These are phyloP conservation scores for Siphamia tubifer DNA, from an alignment of 2,113 vertebrate genomes.

Conservation along the genomic window DNA sequence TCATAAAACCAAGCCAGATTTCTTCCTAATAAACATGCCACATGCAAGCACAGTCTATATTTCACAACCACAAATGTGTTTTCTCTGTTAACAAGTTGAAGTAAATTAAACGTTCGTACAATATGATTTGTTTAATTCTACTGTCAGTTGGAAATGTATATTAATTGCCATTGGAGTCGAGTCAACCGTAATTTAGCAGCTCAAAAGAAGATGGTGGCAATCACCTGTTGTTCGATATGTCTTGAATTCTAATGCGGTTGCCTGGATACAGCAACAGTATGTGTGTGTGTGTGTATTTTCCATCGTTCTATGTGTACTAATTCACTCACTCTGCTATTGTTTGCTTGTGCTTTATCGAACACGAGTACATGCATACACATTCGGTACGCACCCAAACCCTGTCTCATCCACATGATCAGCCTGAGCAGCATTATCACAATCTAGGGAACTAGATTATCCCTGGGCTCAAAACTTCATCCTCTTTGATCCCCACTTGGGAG, in stretches of 20 bases:
- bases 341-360: constrained; percentile 30
- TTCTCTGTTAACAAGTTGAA: not conserved
- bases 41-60: not conserved
- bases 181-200: not conserved
- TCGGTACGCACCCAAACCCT: constrained; percentile 19
- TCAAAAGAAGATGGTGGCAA: constrained; percentile 35
- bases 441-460: constrained; percentile 77
- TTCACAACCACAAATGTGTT: constrained; percentile 7
- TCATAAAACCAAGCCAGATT: not conserved
- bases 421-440: constrained; percentile 77
- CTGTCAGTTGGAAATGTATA: constrained; percentile 1
- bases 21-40: not conserved
- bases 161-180: not conserved
- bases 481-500: constrained; percentile 66
- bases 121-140: not conserved
- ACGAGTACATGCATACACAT: not conserved
- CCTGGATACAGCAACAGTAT: constrained; percentile 54
- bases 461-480: constrained; percentile 72
- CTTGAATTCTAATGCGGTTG: constrained; percentile 59
- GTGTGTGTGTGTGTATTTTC: constrained; percentile 20
- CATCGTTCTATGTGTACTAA: constrained; percentile 15
- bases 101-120: not conserved
- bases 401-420: constrained; percentile 58
- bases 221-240: constrained; percentile 49
- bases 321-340: constrained; percentile 41